These are phyloP conservation scores for Microplitis deprimator DNA, from an alignment of 2,888 invertebrate species.

Conservation along the genomic window DNA sequence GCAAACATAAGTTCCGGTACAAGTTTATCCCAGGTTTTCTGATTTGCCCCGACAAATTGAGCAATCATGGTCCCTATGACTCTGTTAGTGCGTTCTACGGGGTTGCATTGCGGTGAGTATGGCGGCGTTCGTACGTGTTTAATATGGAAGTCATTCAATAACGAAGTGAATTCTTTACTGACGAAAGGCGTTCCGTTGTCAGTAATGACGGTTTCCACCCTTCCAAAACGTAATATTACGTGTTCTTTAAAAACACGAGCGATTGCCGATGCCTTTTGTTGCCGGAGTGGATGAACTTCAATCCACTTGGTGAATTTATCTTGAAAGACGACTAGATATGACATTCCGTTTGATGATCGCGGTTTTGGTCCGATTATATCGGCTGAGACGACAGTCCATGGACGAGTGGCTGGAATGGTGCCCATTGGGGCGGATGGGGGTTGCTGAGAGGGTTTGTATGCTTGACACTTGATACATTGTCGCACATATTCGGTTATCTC, in stretches of 20 bases:
- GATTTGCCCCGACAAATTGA: too few species aligned
- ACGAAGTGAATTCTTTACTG: neutral
- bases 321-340: constrained; percentile 41
- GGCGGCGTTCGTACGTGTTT: too few species aligned
- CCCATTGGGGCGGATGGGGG: too few species aligned
- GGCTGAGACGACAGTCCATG: neutral
- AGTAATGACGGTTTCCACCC: constrained; percentile 27
- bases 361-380: constrained; percentile 16
- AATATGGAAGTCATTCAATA: too few species aligned
- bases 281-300: constrained; percentile 36
- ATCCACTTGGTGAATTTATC: constrained; percentile 50
- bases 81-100: too few species aligned
- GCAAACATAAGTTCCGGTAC: neutral
- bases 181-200: constrained; percentile 48
- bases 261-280: constrained; percentile 32
- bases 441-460: too few species aligned
- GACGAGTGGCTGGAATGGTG: too few species aligned
- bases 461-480: too few species aligned
- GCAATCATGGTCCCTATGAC: too few species aligned
- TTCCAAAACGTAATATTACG: constrained; percentile 18
- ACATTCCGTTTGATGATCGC: constrained; percentile 28
- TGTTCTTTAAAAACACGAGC: constrained; percentile 6
- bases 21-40: neutral
- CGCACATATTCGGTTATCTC: too few species aligned
- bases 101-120: too few species aligned